Conservation (phyloP, 53 echinoderm and acorn worm species). For the Temnopleurus reevesii region DNA sequence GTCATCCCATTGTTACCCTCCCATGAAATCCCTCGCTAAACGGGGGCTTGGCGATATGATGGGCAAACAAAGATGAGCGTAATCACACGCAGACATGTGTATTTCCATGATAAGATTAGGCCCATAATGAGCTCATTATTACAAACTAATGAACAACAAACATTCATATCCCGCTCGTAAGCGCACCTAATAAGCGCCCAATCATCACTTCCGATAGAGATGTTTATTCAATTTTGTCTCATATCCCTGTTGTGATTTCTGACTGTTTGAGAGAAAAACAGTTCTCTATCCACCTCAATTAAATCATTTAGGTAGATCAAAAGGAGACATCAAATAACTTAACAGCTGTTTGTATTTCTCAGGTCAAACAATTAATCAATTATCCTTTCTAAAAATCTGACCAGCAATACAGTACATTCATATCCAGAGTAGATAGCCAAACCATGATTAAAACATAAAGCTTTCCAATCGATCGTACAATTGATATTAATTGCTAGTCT, state of each 20-base stretch:
- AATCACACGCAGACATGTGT: background rate
- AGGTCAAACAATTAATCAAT: background rate
- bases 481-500: no score
- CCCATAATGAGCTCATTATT: background rate
- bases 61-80: background rate
- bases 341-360: background rate
- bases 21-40: background rate
- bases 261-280: background rate
- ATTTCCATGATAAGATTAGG: conserved; percentile 5
- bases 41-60: background rate
- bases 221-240: background rate
- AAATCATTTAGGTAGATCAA: background rate
- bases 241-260: background rate
- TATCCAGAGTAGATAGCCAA: background rate
- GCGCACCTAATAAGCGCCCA: background rate
- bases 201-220: background rate
- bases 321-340: background rate
- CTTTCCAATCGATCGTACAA: no score
- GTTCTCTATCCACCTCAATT: background rate
- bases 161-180: background rate
- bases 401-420: background rate
- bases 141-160: background rate
- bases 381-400: background rate
- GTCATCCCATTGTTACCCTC: conserved; percentile 1
- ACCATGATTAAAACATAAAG: no score